These are phyloP conservation scores for Himalopsyche tibetana DNA, from an alignment of 2,888 invertebrate species.

Conservation along the genomic window DNA sequence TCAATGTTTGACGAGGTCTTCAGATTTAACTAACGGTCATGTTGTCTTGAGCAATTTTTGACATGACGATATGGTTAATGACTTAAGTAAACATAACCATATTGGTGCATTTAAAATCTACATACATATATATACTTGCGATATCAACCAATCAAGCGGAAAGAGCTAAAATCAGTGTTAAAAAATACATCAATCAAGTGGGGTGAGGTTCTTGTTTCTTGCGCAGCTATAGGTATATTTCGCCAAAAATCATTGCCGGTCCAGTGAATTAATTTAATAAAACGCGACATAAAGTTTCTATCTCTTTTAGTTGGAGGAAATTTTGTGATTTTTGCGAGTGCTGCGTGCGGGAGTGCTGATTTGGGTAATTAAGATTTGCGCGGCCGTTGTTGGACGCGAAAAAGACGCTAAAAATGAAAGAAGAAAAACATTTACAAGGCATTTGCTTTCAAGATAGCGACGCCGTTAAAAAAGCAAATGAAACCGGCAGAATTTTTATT, in stretches of 20 bases:
- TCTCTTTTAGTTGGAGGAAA: conserved; percentile 9
- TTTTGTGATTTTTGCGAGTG: conserved; percentile 5
- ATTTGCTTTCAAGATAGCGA: conserved; percentile 19
- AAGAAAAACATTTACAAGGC: conserved; percentile 16
- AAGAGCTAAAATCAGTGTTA: too few species aligned
- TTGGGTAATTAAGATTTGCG: conserved; percentile 41
- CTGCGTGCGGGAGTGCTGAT: conserved; percentile 22
- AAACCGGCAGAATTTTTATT: conserved; percentile 17
- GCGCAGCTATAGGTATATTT: not conserved
- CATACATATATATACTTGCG: too few species aligned
- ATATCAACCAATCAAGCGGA: too few species aligned
- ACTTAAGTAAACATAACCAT: too few species aligned
- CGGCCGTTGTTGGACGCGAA: conserved; percentile 37
- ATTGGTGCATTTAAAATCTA: too few species aligned
- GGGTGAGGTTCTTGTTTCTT: too few species aligned
- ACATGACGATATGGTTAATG: too few species aligned
- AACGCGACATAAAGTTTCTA: conserved; percentile 4
- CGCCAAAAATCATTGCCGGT: not conserved
- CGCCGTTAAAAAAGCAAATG: conserved; percentile 38
- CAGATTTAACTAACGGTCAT: too few species aligned
- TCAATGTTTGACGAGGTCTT: too few species aligned
- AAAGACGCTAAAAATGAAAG: conserved; percentile 18
- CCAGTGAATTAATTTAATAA: conserved; percentile 40
- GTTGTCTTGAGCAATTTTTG: too few species aligned
- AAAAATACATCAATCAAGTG: too few species aligned